Base-by-base conservation (phyloP, 2,797 vertebrate species). In the Garrulus glandarius region DNA sequence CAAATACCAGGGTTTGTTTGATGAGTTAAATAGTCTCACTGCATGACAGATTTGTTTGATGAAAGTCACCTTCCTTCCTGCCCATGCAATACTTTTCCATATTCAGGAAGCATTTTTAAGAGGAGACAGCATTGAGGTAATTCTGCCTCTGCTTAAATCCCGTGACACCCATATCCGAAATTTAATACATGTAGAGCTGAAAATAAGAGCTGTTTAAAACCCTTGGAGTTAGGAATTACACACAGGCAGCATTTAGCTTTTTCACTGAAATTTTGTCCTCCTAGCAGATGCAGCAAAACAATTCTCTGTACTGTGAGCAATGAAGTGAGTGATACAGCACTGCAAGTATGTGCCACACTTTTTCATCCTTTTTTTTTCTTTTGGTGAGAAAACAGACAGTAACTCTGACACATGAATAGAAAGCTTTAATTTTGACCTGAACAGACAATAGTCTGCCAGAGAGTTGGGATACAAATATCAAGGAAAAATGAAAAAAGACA, bases 31-130 rank as follows among this genome's bases (percentile, higher is more conserved):
- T 93, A 92, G 86, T 83, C 92, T 74, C 86, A 36, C 71, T 87
- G 88, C 93, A 83, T 91, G 93, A 97, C 94, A 97, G 92, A 97
- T 96, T 85, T 84, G 88, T 85, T 93, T 93, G 94, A 97, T 96
- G 95, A 96, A 97, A 95, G 84, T 96, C 92, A 97, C 96, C 81
- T 96, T 96, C 95, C 94, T 96, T 95, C 96, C 96, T 96, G 84
- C n/a, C 56, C 84, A 50, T 82, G 95, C 91, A 89, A 86, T 84
- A 84, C 65, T 93, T 95, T 87, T 94, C 84, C 94, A 95, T 95
- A 95, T 97, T 93, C 95, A 95, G 94, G 93, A 95, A 96, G 60
- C 77, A 92, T 96, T 95, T 96, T 92, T 96, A 94, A 92, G 88
- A 95, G 86, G 55, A 93, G 95, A 91, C 93, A 84, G 91, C 86